phyloP scores from a whole-genome alignment of 1,140 invertebrate species.

The Apis mellifera region Amel_HAv3.1 CM009934.2:10370501-10371000 shows the following conservation, averaged over 20 bases:
- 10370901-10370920: slow-evolving; percentile 49
- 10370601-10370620: slow-evolving; percentile 66
- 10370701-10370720: neutral
- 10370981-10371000: neutral
- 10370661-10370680: slow-evolving; percentile 59
- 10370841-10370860: slow-evolving; percentile 47
- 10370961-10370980: neutral
- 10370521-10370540: slow-evolving; percentile 29
- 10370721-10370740: slow-evolving; percentile 15
- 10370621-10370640: slow-evolving; percentile 58
- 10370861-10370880: slow-evolving; percentile 46
- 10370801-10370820: neutral
- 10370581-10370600: slow-evolving; percentile 50
- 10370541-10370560: slow-evolving; percentile 49
- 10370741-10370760: neutral
- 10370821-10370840: neutral
- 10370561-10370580: slow-evolving; percentile 46
- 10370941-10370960: slow-evolving; percentile 42
- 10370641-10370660: slow-evolving; percentile 67
- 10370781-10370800: slow-evolving; percentile 58
- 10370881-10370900: slow-evolving; percentile 56
- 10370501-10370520: neutral
- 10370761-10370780: slow-evolving; percentile 48
- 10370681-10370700: neutral
- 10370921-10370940: slow-evolving; percentile 46